These are phyloP conservation scores for Amphiprion ocellaris DNA, from an alignment of 2,113 vertebrate species.

Conservation along the genomic window DNA sequence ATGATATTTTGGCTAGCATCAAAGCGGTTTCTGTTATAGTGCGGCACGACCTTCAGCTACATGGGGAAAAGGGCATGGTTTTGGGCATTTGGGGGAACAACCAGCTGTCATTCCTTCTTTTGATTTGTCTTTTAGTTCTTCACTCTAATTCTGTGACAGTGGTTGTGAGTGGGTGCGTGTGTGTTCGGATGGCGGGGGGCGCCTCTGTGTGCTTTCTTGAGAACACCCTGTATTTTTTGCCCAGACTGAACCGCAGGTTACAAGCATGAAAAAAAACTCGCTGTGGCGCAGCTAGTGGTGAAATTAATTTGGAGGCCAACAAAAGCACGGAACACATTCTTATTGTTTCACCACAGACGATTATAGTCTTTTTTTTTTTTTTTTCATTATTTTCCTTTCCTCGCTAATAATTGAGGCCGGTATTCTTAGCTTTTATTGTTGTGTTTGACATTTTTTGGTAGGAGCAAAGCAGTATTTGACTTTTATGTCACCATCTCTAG, in stretches of 20 bases:
- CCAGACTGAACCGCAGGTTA: conserved; percentile 78
- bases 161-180: conserved; percentile 33
- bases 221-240: conserved; percentile 70
- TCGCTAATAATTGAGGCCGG: conserved; percentile 14
- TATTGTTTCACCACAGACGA: conserved; percentile 67
- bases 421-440: conserved; percentile 3
- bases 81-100: conserved; percentile 70
- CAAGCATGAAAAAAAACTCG: conserved; percentile 66
- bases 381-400: conserved; percentile 28
- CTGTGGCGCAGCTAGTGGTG: conserved; percentile 82
- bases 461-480: not conserved
- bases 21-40: conserved; percentile 62
- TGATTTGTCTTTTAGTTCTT: conserved; percentile 66
- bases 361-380: conserved; percentile 63
- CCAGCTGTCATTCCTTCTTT: conserved; percentile 69
- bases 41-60: conserved; percentile 74
- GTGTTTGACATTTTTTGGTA: not conserved
- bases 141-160: conserved; percentile 51
- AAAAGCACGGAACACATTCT: conserved; percentile 78
- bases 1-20: conserved; percentile 76
- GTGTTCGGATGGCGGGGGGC: conserved; percentile 60
- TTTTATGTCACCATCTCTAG: not conserved
- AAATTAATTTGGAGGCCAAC: conserved; percentile 83
- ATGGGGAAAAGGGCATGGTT: conserved; percentile 65
- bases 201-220: conserved; percentile 70